Conservation (phyloP, 2,113 vertebrate species). For the Baryphthengus martii region DNA sequence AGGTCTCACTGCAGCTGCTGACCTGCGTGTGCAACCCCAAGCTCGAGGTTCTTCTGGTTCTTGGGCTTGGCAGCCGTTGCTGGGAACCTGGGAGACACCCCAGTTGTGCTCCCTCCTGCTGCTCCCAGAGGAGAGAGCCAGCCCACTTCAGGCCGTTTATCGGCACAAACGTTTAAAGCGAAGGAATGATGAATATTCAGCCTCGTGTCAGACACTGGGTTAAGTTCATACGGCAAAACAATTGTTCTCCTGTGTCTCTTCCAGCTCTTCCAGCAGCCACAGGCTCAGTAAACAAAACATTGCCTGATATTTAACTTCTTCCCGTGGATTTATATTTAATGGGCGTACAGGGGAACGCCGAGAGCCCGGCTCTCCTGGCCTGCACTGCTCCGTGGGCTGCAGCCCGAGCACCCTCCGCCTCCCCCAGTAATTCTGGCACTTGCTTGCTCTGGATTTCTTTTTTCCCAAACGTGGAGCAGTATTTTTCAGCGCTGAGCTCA, state of each 20-base stretch:
- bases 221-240: not conserved
- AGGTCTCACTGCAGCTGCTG: not conserved
- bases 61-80: not conserved
- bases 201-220: not conserved
- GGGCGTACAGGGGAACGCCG: fast-evolving
- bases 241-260: not conserved
- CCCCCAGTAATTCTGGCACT: not conserved
- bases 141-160: not conserved
- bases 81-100: not conserved
- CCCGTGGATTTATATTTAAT: not conserved
- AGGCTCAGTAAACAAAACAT: not conserved
- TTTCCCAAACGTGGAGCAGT: not conserved
- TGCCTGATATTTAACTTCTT: not conserved
- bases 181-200: not conserved
- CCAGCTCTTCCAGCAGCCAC: not conserved
- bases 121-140: not conserved
- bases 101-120: not conserved
- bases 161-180: not conserved
- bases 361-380: not conserved
- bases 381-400: too few species aligned
- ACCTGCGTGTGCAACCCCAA: not conserved
- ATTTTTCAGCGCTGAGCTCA: not conserved
- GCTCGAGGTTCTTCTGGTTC: not conserved
- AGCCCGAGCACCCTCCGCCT: not conserved
- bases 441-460: not conserved